Conservation (phyloP, 2,888 invertebrate genomes). For the Meghimatium bilineatum region DNA sequence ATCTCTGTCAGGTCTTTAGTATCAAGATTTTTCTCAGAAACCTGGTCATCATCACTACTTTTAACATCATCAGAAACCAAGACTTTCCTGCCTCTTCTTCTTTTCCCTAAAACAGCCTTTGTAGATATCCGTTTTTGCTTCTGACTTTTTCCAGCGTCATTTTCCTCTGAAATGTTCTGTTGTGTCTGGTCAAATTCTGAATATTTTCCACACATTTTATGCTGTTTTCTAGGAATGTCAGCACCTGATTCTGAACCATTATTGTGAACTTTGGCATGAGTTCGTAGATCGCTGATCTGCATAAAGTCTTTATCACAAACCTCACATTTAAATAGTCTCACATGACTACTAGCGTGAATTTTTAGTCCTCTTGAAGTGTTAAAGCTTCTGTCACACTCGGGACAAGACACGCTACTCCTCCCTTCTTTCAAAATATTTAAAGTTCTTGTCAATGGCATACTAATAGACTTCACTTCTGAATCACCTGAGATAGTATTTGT, state of each 20-base stretch:
- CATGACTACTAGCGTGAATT: slow-evolving; percentile 46
- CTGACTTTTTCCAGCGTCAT: not conserved
- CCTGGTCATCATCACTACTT: slow-evolving; percentile 8
- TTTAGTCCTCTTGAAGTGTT: slow-evolving; percentile 39
- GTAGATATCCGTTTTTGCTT: not conserved
- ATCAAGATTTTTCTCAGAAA: not conserved
- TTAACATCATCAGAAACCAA: not conserved
- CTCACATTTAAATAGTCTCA: slow-evolving; percentile 46
- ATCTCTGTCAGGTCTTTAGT: slow-evolving; percentile 14
- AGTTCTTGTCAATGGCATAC: not conserved
- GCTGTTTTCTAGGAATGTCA: not conserved
- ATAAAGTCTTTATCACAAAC: slow-evolving; percentile 38
- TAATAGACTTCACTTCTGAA: not conserved
- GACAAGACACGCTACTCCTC: slow-evolving; percentile 25
- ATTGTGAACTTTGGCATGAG: slow-evolving; percentile 29
- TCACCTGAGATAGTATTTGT: not conserved
- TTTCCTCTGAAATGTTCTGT: not conserved
- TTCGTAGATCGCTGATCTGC: slow-evolving; percentile 15
- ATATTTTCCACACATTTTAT: not conserved
- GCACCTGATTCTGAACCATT: not conserved
- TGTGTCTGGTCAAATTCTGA: not conserved
- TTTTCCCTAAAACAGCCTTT: not conserved
- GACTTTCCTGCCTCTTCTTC: not conserved
- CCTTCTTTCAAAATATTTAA: slow-evolving; percentile 12
- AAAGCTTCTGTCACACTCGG: slow-evolving; percentile 38